Base-by-base conservation (phyloP, 1,140 invertebrate species). In the Araneus ventricosus region DNA sequence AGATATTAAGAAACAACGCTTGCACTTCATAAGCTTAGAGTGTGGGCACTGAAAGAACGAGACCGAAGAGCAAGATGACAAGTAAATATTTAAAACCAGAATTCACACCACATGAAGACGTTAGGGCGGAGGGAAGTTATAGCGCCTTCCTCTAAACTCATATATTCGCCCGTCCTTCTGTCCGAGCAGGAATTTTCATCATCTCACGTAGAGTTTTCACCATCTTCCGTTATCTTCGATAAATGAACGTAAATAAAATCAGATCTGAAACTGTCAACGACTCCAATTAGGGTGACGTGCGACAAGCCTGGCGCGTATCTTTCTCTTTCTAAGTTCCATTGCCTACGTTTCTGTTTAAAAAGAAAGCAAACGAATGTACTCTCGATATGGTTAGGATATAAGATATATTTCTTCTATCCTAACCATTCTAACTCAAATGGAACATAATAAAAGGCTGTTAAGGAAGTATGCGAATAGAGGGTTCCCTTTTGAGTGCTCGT, bases 231-330 rank as follows among this genome's bases (percentile, higher is more conserved):
- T 41, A 8, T 45, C 37, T 45, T 84, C 80, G 41, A 84, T 57
- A 57, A 84, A 84, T 57, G 45, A 4, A 84, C 52, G 45, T 52
- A 52, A 84, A 84, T 57, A 41, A 57, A 57, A 52, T 84, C 41
- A n/a, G 39, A 84, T 57, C 27, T 84, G 24, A 52, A 84, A 84
- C 3, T 57, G 80, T 52, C 80, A 84, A 24, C 20, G 41, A 30
- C 80, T 27, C 41, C 7, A 84, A 24, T 45, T 39, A 7, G 34
- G 17, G 3, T 22, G 22, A n/a, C 20, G 22, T 63, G 59, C n/a
- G 22, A 63, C 24, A 63, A 20, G 17, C 59, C 22, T 22, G n/a
- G 20, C n/a, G 5, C 4, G 20, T 63, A 8, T 20, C 20, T 22
- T 7, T 1, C 1, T 24, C 1, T n/a, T 63, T 24, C n/a, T 63